phyloP scores from a whole-genome alignment of 2,113 vertebrate species.

The Gymnocephalus cernua region DNA sequence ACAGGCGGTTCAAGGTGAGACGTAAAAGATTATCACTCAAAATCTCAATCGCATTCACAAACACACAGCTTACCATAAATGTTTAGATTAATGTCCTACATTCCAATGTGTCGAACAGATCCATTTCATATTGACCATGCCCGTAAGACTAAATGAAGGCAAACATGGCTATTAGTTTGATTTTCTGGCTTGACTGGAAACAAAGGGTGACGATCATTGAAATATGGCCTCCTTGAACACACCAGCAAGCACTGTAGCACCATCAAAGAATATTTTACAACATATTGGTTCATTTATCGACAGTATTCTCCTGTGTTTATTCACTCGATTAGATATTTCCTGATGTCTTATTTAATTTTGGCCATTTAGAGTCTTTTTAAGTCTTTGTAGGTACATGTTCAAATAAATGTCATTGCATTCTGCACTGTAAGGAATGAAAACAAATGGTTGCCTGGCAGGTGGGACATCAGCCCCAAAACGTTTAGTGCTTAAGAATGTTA shows the following conservation, averaged over 20 bases:
- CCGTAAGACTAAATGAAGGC: not conserved
- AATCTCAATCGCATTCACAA: not conserved
- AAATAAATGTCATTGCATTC: not conserved
- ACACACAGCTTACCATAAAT: not conserved
- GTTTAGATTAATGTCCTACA: not conserved
- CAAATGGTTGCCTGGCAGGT: not conserved
- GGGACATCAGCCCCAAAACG: not conserved
- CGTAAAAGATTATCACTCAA: not conserved
- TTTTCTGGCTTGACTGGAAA: not conserved
- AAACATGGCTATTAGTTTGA: not conserved
- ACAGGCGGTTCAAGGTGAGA: slow-evolving; percentile 93
- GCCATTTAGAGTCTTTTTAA: not conserved
- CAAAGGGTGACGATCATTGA: not conserved
- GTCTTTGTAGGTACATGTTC: not conserved
- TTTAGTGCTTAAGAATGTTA: not conserved
- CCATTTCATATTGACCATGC: not conserved
- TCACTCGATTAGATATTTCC: not conserved
- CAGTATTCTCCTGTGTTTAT: not conserved
- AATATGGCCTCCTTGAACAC: not conserved
- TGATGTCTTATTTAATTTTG: not conserved
- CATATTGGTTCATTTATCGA: not conserved
- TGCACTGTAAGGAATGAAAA: not conserved
- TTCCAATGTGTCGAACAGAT: not conserved
- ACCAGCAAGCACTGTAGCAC: not conserved
- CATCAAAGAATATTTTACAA: not conserved